These are phyloP conservation scores for Hypena proboscidalis DNA, from an alignment of 2,888 invertebrate species.

Conservation along the genomic window DNA sequence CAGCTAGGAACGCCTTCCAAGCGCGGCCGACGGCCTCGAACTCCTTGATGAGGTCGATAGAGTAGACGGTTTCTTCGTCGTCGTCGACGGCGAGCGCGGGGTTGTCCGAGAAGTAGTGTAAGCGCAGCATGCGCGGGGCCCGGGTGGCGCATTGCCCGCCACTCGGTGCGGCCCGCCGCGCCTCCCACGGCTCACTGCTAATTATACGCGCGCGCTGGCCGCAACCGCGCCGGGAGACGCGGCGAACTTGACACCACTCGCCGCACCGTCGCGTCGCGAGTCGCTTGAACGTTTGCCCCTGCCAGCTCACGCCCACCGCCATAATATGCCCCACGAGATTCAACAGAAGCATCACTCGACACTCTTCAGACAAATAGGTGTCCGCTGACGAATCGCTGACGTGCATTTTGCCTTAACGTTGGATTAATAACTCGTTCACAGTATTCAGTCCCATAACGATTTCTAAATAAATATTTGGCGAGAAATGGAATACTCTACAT, in stretches of 20 bases:
- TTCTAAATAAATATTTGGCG: too few species aligned
- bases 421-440: too few species aligned
- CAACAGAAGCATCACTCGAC: constrained; percentile 41
- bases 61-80: constrained; percentile 88
- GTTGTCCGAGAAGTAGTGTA: constrained; percentile 94
- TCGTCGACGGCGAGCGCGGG: constrained; percentile 88
- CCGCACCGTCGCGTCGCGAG: constrained; percentile 57
- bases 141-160: constrained; percentile 79
- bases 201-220: constrained; percentile 67
- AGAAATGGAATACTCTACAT: too few species aligned
- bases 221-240: constrained; percentile 50
- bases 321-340: constrained; percentile 41
- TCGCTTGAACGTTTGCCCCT: constrained; percentile 60
- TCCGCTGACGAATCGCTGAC: constrained; percentile 11
- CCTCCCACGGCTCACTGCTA: constrained; percentile 83
- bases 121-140: constrained; percentile 89
- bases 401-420: too few species aligned
- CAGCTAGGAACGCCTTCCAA: constrained; percentile 91
- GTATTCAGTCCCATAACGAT: too few species aligned
- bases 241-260: constrained; percentile 63
- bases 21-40: constrained; percentile 92
- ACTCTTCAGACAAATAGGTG: constrained; percentile 11
- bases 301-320: constrained; percentile 46
- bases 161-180: constrained; percentile 80
- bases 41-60: constrained; percentile 94